phyloP scores from a whole-genome alignment of 2,888 invertebrate species.

The Clepsis dumicolana region DNA sequence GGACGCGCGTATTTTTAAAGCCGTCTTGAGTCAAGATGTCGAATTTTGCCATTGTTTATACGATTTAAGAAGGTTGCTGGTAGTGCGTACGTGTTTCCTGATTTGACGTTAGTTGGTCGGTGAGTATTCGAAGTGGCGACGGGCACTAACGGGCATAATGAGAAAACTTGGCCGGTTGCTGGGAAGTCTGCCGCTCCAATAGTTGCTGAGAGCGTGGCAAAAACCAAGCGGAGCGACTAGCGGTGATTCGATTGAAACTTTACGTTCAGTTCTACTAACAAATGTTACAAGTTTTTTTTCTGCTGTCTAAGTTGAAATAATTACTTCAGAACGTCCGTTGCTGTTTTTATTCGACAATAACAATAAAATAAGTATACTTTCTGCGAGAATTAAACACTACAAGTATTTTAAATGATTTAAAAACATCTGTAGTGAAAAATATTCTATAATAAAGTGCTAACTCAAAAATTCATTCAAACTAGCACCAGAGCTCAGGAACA shows the following conservation, averaged over 20 bases:
- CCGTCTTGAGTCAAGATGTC: not conserved
- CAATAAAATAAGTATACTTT: not conserved
- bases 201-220: conserved; percentile 54
- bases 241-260: conserved; percentile 61
- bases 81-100: conserved; percentile 62
- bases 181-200: conserved; percentile 60
- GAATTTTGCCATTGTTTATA: not conserved
- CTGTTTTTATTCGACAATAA: not conserved
- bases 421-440: no score
- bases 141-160: conserved; percentile 76
- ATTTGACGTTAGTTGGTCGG: conserved; percentile 58
- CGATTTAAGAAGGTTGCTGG: conserved; percentile 43
- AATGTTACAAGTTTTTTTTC: conserved; percentile 47
- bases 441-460: not conserved
- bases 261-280: conserved; percentile 48
- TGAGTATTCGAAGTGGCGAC: conserved; percentile 68
- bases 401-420: not conserved
- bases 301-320: conserved; percentile 30
- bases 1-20: not conserved
- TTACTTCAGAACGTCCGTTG: conserved; percentile 18
- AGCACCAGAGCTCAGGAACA: not conserved
- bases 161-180: conserved; percentile 76
- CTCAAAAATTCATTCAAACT: not conserved
- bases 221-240: conserved; percentile 59
- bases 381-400: not conserved